phyloP scores from a whole-genome alignment of 2,797 vertebrate species.

The Platalea minor region DNA sequence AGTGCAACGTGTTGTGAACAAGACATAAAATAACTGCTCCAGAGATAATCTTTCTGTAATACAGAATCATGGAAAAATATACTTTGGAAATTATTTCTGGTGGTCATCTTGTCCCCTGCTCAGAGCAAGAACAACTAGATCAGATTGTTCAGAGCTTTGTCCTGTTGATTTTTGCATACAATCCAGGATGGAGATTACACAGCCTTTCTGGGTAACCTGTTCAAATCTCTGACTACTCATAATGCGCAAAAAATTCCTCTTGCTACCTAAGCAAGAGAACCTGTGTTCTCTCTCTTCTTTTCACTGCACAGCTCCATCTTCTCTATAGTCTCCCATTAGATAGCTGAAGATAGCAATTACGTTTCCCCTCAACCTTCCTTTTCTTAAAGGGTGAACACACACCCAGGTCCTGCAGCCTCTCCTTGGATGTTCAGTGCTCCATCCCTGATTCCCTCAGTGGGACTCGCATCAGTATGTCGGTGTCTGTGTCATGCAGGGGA shows the following conservation, averaged over 20 bases:
- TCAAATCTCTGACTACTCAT: background rate
- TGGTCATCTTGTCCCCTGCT: rapidly evolving
- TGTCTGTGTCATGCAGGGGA: rapidly evolving
- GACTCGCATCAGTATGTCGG: rapidly evolving
- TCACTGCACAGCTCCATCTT: background rate
- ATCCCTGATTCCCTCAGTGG: background rate
- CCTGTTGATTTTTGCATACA: background rate
- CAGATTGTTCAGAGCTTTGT: background rate
- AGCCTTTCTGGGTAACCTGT: background rate
- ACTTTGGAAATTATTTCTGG: background rate
- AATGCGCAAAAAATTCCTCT: background rate
- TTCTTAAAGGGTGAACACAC: background rate
- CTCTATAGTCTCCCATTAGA: background rate
- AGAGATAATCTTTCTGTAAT: background rate
- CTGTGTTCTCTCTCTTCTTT: background rate
- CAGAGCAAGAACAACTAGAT: background rate
- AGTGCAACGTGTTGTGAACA: background rate
- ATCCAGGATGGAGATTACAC: background rate
- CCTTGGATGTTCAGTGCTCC: background rate
- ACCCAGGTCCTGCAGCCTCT: rapidly evolving
- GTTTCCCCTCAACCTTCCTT: background rate
- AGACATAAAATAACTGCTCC: background rate
- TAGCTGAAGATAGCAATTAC: background rate
- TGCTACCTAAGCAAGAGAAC: background rate
- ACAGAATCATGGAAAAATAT: background rate